Evolutionary conservation across 2,113 vertebrate genomes (phyloP).

Genomic region (Benitochromis conjunctus): DNA sequence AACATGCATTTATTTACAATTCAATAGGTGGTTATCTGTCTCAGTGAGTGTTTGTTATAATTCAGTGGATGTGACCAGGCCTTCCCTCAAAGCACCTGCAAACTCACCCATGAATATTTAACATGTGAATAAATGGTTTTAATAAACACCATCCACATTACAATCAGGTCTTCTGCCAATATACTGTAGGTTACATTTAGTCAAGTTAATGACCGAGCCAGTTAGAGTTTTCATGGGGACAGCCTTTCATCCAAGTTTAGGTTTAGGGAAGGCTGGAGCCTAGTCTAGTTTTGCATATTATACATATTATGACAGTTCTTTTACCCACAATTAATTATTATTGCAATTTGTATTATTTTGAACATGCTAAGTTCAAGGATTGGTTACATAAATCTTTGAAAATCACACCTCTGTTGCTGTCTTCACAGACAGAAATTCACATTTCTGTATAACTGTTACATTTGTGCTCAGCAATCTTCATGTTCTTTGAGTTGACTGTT

Average conservation of each 20-base stretch:
- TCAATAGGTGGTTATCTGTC: conserved; percentile 8
- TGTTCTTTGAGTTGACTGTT: not conserved
- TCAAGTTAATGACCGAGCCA: not conserved
- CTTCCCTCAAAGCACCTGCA: conserved; percentile 8
- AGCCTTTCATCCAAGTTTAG: not conserved
- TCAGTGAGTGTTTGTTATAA: conserved; percentile 5
- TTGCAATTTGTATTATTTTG: not conserved
- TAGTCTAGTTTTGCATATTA: too few species aligned
- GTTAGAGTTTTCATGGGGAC: not conserved
- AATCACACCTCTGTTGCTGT: not conserved
- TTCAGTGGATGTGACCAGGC: not conserved
- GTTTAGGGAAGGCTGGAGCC: not conserved
- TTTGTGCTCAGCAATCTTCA: not conserved
- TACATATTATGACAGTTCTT: too few species aligned
- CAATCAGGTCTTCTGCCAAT: not conserved
- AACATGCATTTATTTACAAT: conserved; percentile 40
- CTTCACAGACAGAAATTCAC: not conserved
- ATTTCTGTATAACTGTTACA: not conserved
- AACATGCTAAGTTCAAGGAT: not conserved
- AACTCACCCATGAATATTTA: conserved; percentile 36
- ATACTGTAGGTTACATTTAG: not conserved
- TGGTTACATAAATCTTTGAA: not conserved
- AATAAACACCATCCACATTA: conserved; percentile 22
- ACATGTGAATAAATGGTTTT: conserved; percentile 28
- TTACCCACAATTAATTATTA: not conserved